A percentile compares a stretch with the other conserved stretches of the same genome.
phyloP scores from a whole-genome alignment of 2,797 vertebrate genomes.

The Enteromius afrohamiltoni region DNA sequence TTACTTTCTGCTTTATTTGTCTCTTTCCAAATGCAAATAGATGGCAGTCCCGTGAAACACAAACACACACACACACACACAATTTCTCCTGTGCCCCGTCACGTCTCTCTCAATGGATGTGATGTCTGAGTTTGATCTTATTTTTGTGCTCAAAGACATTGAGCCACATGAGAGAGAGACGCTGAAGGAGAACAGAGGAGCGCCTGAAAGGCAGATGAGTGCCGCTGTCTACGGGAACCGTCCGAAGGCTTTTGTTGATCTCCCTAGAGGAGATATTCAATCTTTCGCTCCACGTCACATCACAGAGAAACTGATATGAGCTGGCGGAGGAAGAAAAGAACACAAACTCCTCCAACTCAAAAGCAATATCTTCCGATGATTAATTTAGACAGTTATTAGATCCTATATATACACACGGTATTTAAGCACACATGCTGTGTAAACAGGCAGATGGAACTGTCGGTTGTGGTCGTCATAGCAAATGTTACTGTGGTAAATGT shows the following conservation, averaged over 20 bases:
- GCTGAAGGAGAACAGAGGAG: background rate
- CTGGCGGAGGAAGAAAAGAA: constrained; percentile 10
- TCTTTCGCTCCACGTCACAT: constrained; percentile 6
- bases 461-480: constrained; percentile 24
- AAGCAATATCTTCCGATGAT: constrained; percentile 13
- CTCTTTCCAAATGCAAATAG: constrained; percentile 27
- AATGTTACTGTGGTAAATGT: constrained; percentile 32
- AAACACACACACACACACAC: constrained; percentile 7
- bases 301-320: constrained; percentile 24
- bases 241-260: constrained; percentile 8
- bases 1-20: constrained; percentile 17
- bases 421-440: constrained; percentile 7
- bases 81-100: background rate
- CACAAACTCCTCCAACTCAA: background rate
- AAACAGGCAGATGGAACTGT: constrained; percentile 24
- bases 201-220: constrained; percentile 1
- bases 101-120: constrained; percentile 13
- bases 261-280: constrained; percentile 19
- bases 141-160: constrained; percentile 13
- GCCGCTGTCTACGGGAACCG: background rate
- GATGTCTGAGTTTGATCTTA: constrained; percentile 26
- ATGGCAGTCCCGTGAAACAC: constrained; percentile 27
- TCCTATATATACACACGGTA: constrained; percentile 7
- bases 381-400: constrained; percentile 5
- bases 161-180: background rate